phyloP scores from a whole-genome alignment of 2,113 vertebrate species.

The Pantherophis guttatus region DNA sequence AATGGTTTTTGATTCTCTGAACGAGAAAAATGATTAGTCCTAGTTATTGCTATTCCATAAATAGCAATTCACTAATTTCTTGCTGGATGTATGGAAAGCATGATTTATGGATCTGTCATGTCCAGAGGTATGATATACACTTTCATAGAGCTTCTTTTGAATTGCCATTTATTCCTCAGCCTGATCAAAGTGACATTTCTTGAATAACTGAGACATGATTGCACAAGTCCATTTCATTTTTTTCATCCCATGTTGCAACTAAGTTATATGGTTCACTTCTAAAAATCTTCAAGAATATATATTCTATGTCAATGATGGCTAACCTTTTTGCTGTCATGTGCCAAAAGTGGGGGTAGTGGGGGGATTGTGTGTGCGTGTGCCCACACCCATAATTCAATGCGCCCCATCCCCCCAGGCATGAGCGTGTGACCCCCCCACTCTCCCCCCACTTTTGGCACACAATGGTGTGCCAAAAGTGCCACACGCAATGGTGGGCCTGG shows the following conservation, averaged over 20 bases:
- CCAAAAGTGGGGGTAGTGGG: too few relatives aligned
- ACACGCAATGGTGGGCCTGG: too few relatives aligned
- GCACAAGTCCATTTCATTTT: background rate
- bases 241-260: background rate
- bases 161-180: background rate
- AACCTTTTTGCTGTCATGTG: too few relatives aligned
- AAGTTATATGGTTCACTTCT: background rate
- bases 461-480: too few relatives aligned
- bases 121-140: background rate
- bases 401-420: too few relatives aligned
- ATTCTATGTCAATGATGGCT: background rate
- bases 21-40: slow-evolving; percentile 28
- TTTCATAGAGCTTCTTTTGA: background rate
- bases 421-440: too few relatives aligned
- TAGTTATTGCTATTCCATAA: fast-evolving
- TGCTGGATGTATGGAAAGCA: background rate
- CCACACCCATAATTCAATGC: too few relatives aligned
- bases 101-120: background rate
- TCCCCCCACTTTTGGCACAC: too few relatives aligned
- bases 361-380: too few relatives aligned
- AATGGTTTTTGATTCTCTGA: slow-evolving; percentile 7
- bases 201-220: background rate
- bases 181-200: background rate
- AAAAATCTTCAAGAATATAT: background rate
- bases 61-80: fast-evolving